Percentiles rank a stretch among this genome's conserved stretches.
phyloP scores from a whole-genome alignment of 2,888 invertebrate genomes.

The Balanococcus diminutus region DNA sequence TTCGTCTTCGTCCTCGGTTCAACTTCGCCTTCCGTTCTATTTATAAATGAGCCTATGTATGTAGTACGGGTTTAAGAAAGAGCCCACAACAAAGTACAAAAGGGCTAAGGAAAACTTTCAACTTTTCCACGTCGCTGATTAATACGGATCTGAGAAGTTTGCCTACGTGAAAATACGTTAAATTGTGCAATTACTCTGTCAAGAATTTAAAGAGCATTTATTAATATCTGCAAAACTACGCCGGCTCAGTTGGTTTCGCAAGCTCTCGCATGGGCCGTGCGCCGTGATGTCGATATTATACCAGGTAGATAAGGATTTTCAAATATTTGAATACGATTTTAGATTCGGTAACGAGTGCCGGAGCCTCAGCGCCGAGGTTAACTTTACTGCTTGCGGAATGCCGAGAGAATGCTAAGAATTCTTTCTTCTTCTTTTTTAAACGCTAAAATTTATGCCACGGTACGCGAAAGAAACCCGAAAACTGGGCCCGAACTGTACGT shows the following conservation, averaged over 20 bases:
- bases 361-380: background rate
- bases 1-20: background rate
- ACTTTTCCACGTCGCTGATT: constrained; percentile 40
- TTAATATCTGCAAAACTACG: background rate
- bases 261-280: too few species aligned
- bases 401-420: background rate
- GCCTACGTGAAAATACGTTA: constrained; percentile 47
- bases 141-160: constrained; percentile 38
- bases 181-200: constrained; percentile 37
- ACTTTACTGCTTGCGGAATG: constrained; percentile 4
- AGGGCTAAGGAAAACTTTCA: constrained; percentile 32
- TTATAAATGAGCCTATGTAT: background rate
- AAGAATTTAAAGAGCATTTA: constrained; percentile 44
- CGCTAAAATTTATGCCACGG: background rate
- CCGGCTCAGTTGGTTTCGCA: background rate
- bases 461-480: background rate
- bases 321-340: constrained; percentile 33
- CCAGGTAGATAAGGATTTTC: constrained; percentile 6
- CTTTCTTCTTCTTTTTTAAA: constrained; percentile 25
- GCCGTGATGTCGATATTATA: background rate
- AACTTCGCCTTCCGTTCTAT: background rate
- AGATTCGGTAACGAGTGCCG: background rate
- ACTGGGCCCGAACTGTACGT: background rate
- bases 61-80: background rate
- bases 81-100: background rate